Evolutionary conservation across 2,888 invertebrate species (phyloP).

Genomic region (Brachycybe producta): DNA sequence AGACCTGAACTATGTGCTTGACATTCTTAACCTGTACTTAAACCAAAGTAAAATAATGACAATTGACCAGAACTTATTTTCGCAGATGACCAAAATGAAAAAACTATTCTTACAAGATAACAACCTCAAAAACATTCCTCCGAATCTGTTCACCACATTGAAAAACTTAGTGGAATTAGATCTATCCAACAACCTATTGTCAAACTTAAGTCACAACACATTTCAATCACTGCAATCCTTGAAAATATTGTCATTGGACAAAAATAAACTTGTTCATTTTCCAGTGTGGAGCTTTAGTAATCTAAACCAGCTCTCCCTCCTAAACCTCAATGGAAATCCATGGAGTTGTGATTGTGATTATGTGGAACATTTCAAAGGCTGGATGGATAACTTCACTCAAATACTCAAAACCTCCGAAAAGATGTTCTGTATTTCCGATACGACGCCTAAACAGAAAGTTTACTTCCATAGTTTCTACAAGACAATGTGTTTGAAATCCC

Average conservation of each 20-base stretch:
- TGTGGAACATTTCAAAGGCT: constrained; percentile 56
- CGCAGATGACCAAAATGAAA: neutral
- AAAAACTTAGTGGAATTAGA: constrained; percentile 56
- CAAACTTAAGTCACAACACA: constrained; percentile 51
- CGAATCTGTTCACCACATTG: constrained; percentile 49
- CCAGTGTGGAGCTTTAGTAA: constrained; percentile 48
- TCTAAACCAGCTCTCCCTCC: constrained; percentile 2
- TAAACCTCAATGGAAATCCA: constrained; percentile 5
- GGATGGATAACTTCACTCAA: constrained; percentile 53
- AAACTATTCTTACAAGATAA: neutral
- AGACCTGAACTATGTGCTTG: neutral
- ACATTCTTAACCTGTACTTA: neutral
- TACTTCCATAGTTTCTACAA: no score
- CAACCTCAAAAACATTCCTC: neutral
- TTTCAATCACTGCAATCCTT: neutral
- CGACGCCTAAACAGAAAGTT: no score
- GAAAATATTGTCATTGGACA: constrained; percentile 51
- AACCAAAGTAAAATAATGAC: neutral
- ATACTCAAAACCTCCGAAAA: constrained; percentile 43
- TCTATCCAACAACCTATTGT: constrained; percentile 58
- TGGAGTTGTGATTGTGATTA: constrained; percentile 13
- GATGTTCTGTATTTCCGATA: constrained; percentile 43
- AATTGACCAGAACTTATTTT: neutral
- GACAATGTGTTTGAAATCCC: no score
- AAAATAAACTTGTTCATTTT: constrained; percentile 54